Evolutionary conservation across 2,888 invertebrate species (phyloP).

Genomic region (Agrochola macilenta): DNA sequence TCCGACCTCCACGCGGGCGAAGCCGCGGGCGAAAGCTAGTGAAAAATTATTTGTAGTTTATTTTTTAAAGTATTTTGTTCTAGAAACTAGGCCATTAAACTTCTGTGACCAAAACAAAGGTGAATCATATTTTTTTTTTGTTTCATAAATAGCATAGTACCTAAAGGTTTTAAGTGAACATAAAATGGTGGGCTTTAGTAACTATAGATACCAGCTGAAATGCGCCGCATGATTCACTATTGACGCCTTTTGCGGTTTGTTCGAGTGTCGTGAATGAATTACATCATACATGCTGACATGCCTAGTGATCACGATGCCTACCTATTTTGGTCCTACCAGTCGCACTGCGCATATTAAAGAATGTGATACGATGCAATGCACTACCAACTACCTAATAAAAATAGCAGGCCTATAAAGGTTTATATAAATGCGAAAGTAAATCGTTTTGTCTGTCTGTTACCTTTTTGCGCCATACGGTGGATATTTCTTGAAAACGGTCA

Average conservation of each 20-base stretch:
- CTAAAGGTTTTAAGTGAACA: not conserved
- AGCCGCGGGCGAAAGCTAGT: no score
- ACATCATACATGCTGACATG: conserved; percentile 15
- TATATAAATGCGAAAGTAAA: no score
- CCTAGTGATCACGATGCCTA: conserved; percentile 6
- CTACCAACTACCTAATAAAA: not conserved
- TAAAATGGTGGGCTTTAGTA: not conserved
- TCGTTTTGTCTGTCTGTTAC: not conserved
- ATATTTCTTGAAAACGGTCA: no score
- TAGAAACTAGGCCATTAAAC: no score
- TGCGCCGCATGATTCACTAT: conserved; percentile 30
- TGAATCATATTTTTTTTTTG: conserved; percentile 2
- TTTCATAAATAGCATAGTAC: not conserved
- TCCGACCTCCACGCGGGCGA: no score
- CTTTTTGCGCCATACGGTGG: no score
- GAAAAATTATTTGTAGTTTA: no score
- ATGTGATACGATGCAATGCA: conserved; percentile 15
- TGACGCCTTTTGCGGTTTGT: not conserved
- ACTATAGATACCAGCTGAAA: conserved; percentile 13
- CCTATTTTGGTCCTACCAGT: conserved; percentile 25
- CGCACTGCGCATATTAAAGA: conserved; percentile 18
- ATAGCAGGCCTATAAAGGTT: not conserved
- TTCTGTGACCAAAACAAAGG: not conserved
- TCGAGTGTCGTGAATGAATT: conserved; percentile 30
- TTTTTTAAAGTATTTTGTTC: no score